phyloP scores from a whole-genome alignment of 2,888 invertebrate species.

The Argyresthia albistria region DNA sequence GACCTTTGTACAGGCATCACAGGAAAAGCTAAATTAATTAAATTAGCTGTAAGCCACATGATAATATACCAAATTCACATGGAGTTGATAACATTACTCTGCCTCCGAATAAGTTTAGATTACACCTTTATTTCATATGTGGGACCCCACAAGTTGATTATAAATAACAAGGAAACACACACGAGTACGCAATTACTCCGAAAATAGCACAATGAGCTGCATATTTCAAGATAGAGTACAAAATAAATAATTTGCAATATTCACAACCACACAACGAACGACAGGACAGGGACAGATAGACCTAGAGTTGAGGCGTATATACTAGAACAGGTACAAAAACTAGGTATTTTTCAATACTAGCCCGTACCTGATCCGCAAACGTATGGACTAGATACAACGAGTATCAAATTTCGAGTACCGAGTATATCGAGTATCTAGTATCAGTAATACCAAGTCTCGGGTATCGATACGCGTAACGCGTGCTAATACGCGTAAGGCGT shows the following conservation, averaged over 20 bases:
- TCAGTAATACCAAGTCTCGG: too few relatives aligned
- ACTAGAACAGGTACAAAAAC: too few relatives aligned
- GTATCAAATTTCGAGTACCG: too few relatives aligned
- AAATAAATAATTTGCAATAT: constrained; percentile 9
- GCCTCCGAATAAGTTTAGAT: constrained; percentile 4
- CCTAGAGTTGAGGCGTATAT: too few relatives aligned
- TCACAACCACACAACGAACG: constrained; percentile 23
- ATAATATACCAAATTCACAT: constrained; percentile 19
- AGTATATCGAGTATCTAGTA: too few relatives aligned
- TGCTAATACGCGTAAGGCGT: too few relatives aligned
- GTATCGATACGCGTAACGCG: too few relatives aligned
- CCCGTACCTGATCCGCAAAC: too few relatives aligned
- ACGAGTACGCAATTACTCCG: constrained; percentile 12
- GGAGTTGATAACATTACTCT: constrained; percentile 52
- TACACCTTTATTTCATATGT: constrained; percentile 1
- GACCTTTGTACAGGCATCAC: background rate
- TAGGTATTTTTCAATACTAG: too few relatives aligned
- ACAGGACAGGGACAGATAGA: constrained; percentile 1
- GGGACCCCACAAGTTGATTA: constrained; percentile 5
- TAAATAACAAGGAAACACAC: background rate
- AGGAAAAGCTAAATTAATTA: constrained; percentile 3
- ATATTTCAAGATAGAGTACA: constrained; percentile 12
- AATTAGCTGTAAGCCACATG: constrained; percentile 43
- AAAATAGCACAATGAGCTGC: constrained; percentile 11
- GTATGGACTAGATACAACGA: too few relatives aligned